Evolutionary conservation across 2,888 invertebrate species (phyloP).

Genomic region (Oconnorella tubifera): DNA sequence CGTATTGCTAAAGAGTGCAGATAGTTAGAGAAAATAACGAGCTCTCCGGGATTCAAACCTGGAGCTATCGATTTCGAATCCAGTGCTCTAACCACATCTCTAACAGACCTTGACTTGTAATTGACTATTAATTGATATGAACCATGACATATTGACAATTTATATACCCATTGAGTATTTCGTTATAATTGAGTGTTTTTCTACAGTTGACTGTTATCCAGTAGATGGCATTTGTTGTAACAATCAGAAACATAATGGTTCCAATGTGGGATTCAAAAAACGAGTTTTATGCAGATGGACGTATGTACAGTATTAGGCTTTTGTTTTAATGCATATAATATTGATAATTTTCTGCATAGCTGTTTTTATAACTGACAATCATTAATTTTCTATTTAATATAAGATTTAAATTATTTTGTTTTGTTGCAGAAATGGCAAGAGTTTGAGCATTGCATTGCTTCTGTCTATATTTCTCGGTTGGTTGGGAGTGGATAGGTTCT

Average conservation of each 20-base stretch:
- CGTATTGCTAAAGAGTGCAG: too few relatives aligned
- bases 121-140: too few relatives aligned
- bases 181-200: not conserved
- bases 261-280: conserved; percentile 66
- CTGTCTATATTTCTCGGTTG: conserved; percentile 95
- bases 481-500: conserved; percentile 96
- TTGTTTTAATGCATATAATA: not conserved
- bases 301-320: conserved; percentile 72
- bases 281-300: conserved; percentile 90
- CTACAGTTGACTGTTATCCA: conserved; percentile 66
- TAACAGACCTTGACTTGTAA: too few relatives aligned
- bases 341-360: not conserved
- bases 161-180: not conserved
- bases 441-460: conserved; percentile 83
- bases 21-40: too few relatives aligned
- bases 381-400: not conserved
- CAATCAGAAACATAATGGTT: conserved; percentile 70
- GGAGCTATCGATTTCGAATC: not conserved
- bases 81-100: not conserved
- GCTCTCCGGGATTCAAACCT: too few relatives aligned
- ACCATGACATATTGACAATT: too few relatives aligned
- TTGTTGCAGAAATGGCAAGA: conserved; percentile 79
- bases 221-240: conserved; percentile 78
- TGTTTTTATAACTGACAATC: not conserved
- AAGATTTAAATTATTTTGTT: conserved; percentile 8